A percentile compares a stretch with the other conserved stretches of the same genome.
phyloP scores from a whole-genome alignment of 2,797 vertebrate species.

The Amblyraja radiata region DNA sequence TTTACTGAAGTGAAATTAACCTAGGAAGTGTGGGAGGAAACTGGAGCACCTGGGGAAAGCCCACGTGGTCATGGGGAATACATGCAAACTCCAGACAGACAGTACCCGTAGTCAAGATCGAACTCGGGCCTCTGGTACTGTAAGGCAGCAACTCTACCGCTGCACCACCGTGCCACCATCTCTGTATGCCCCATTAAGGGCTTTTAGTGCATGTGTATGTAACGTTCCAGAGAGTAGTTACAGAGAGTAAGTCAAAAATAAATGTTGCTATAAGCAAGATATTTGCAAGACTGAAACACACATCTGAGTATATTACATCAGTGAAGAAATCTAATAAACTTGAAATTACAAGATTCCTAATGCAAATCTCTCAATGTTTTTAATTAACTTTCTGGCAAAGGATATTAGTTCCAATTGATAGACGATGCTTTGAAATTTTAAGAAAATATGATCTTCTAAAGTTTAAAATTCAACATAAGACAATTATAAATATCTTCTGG shows the following conservation, averaged over 20 bases:
- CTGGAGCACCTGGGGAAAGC: too few species aligned
- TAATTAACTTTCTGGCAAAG: background rate
- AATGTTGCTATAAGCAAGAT: background rate
- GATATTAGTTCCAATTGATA: background rate
- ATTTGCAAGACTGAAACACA: background rate
- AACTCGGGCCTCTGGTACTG: too few species aligned
- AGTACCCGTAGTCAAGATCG: too few species aligned
- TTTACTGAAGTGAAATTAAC: too few species aligned
- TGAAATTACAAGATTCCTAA: background rate
- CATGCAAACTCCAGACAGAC: too few species aligned
- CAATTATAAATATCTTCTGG: background rate
- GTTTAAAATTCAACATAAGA: background rate
- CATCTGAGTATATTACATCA: background rate
- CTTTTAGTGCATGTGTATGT: background rate
- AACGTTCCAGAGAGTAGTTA: background rate
- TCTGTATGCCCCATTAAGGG: background rate
- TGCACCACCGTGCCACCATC: too few species aligned
- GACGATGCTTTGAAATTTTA: background rate
- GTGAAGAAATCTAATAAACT: background rate
- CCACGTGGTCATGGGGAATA: too few species aligned
- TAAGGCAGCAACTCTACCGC: too few species aligned
- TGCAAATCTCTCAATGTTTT: background rate
- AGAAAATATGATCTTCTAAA: background rate
- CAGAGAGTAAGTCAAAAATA: background rate
- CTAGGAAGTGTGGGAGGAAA: too few species aligned